Evolutionary conservation across 2,113 vertebrate genomes (phyloP).

Genomic region (Eidolon helvum): DNA sequence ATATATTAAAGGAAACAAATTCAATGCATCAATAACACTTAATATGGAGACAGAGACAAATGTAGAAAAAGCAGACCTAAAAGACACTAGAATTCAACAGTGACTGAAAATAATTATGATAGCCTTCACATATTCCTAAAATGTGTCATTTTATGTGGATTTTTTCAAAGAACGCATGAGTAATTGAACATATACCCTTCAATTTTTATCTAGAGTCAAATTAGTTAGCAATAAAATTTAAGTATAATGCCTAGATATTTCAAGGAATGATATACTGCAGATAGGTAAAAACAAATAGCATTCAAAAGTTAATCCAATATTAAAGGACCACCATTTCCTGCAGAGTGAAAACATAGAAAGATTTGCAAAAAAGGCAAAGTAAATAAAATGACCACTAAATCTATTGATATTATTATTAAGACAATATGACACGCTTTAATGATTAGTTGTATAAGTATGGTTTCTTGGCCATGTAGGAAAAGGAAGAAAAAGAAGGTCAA

Average conservation of each 20-base stretch:
- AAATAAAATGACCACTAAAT: constrained; percentile 73
- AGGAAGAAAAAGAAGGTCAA: constrained; percentile 62
- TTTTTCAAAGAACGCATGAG: constrained; percentile 40
- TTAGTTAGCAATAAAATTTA: constrained; percentile 39
- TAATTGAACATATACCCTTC: neutral
- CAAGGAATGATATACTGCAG: constrained; percentile 77
- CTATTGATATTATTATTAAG: constrained; percentile 66
- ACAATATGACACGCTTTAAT: constrained; percentile 59
- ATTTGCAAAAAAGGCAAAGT: constrained; percentile 76
- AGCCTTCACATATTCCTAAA: constrained; percentile 57
- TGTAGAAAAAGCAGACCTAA: neutral
- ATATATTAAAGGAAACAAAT: neutral
- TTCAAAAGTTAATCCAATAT: constrained; percentile 74
- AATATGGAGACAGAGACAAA: neutral
- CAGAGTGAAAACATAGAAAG: constrained; percentile 74
- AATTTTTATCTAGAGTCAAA: constrained; percentile 49
- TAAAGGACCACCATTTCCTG: constrained; percentile 74
- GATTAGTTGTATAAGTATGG: constrained; percentile 72
- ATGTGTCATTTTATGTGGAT: constrained; percentile 80
- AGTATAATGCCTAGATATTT: constrained; percentile 74
- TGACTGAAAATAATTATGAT: neutral
- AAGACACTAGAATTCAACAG: neutral
- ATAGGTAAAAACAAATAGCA: constrained; percentile 74
- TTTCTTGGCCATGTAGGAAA: constrained; percentile 71
- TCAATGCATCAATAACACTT: neutral